phyloP scores from a whole-genome alignment of 2,113 vertebrate species.

The Ploceus nigricollis region DNA sequence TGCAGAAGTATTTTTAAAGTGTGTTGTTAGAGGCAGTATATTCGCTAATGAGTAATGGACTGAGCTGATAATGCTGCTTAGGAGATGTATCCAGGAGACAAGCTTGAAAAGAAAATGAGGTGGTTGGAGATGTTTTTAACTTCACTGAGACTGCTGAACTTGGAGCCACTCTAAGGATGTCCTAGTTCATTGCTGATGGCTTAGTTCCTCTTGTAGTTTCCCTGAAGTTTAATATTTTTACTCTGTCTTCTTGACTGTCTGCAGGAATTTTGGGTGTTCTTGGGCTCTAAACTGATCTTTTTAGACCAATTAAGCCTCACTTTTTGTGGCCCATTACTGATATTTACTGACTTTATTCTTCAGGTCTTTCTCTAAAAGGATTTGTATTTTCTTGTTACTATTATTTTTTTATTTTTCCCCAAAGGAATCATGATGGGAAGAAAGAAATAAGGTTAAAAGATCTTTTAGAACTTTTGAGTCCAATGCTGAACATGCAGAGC shows the following conservation, averaged over 20 bases:
- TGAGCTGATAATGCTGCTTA: conserved; percentile 36
- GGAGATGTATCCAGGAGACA: conserved; percentile 23
- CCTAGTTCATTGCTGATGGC: background rate
- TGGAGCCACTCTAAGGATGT: background rate
- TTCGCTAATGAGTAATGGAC: conserved; percentile 26
- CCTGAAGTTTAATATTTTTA: background rate
- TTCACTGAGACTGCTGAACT: background rate
- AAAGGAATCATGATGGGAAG: background rate
- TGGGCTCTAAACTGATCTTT: background rate
- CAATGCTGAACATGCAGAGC: background rate
- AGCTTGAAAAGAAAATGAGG: conserved; percentile 3
- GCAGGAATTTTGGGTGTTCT: background rate
- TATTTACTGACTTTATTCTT: background rate
- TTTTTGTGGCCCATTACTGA: background rate
- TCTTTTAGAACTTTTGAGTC: background rate
- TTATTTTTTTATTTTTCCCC: background rate
- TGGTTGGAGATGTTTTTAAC: background rate
- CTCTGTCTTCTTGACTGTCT: background rate
- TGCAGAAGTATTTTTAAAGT: conserved; percentile 6
- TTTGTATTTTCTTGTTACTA: background rate
- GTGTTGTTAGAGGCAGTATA: background rate
- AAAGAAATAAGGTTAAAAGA: background rate
- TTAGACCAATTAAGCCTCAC: background rate
- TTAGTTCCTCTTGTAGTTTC: background rate
- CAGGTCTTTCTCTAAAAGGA: background rate